Evolutionary conservation across 2,113 vertebrate genomes (phyloP), one percentile per base, ranked within the genome.

Genomic region (Alexandromys fortis): DNA sequence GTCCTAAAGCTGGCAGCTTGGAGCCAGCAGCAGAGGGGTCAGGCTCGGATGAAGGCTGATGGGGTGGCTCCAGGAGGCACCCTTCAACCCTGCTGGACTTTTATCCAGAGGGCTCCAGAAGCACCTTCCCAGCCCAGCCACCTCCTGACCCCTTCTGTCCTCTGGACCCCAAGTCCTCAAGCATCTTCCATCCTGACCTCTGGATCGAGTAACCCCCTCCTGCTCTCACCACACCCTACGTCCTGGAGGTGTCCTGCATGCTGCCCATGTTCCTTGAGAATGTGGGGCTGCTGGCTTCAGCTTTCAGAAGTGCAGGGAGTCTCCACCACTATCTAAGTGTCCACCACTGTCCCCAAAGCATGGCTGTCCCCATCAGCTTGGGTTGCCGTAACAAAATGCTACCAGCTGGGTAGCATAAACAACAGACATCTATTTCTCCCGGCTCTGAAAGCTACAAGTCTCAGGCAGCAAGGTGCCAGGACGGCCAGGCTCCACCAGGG

Each of bases 221-320:
- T 17, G 61, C 3, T 65, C 58, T 11, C 38, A 45, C 26, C 61
- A 30, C 0, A 0, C 3, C 82, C 52, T 42, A 14, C n/a, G 10
- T 68, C 45, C 13, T 4, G 0, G 7, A 3, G 1, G 4, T 24
- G 28, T 63, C 16, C 14, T n/a, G 28, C 55, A 1, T 0, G 3
- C 16, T 38, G 30, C 30, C n/a, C n/a, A 17, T 3, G 26, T 28
- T 19, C 55, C 0, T 42, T 14, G 1, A 45, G n/a, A 28, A 33
- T 9, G 28, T 38, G 33, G 21, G 49, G 73, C 28, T 22, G 47
- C 63, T 38, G 5, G 73, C 63, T 85, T 86, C 75, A 4, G 45
- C 63, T 42, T n/a, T 65, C 1, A 16, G 24, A 77, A 76, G 33
- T 3, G 4, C 21, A 7, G 7, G 21, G 30, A 65, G 30, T 12